These are phyloP conservation scores for Drosophila meridionalis DNA, from an alignment of 2,888 invertebrate species.

Conservation along the genomic window DNA sequence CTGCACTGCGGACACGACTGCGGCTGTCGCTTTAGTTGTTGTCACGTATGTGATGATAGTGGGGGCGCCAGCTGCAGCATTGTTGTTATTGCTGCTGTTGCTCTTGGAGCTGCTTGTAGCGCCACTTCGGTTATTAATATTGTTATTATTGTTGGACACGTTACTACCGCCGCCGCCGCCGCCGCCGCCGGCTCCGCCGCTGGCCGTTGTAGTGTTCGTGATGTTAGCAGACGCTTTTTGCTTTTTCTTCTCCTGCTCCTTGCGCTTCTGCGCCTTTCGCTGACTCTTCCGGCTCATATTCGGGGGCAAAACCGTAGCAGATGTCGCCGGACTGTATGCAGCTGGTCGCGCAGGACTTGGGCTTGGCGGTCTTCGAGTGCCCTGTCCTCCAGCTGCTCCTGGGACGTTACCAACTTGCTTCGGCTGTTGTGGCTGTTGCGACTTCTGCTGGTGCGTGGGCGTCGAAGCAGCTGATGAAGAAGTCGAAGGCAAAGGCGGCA, in stretches of 20 bases:
- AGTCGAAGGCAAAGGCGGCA: slow-evolving; percentile 27
- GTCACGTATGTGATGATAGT: slow-evolving; percentile 46
- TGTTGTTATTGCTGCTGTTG: slow-evolving; percentile 24
- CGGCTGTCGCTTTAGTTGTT: slow-evolving; percentile 53
- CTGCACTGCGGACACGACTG: slow-evolving; percentile 37
- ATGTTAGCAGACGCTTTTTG: slow-evolving; percentile 41
- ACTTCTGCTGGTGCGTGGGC: slow-evolving; percentile 66
- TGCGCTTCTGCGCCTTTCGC: slow-evolving; percentile 74
- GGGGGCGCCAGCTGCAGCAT: slow-evolving; percentile 31
- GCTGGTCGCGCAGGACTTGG: slow-evolving; percentile 10
- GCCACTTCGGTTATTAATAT: slow-evolving; percentile 31
- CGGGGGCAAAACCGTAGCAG: slow-evolving; percentile 29
- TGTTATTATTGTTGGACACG: slow-evolving; percentile 40
- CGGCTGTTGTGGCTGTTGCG: slow-evolving; percentile 21
- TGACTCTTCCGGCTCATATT: slow-evolving; percentile 58
- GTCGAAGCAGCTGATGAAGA: slow-evolving; percentile 76
- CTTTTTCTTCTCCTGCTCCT: slow-evolving; percentile 80
- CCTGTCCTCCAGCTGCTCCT: slow-evolving; percentile 6
- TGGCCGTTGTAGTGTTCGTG: slow-evolving; percentile 24
- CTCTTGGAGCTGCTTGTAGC: slow-evolving; percentile 26
- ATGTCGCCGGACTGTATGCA: slow-evolving; percentile 11
- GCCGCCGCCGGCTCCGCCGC: slow-evolving; percentile 15
- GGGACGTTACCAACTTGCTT: slow-evolving; percentile 11
- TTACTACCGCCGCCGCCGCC: slow-evolving; percentile 34
- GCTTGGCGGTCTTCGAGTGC: background rate